Conservation (phyloP, 2,888 invertebrate genomes). For the Chorisops tibialis region DNA sequence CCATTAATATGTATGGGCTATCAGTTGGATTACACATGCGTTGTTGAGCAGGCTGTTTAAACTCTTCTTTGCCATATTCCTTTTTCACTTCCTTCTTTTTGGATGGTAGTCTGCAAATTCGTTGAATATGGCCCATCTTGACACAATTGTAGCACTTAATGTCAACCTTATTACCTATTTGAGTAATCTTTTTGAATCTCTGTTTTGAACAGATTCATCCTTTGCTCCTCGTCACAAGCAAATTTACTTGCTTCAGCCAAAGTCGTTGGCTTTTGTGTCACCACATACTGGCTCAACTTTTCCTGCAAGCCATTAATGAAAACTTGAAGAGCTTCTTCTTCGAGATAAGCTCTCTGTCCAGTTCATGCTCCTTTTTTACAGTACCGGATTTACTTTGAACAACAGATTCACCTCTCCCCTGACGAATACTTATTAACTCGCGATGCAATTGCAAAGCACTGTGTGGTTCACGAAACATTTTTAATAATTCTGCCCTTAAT, state of each 20-base stretch:
- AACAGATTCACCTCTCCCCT: too few relatives aligned
- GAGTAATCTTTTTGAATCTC: too few relatives aligned
- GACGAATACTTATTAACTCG: too few relatives aligned
- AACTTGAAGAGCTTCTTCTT: neutral
- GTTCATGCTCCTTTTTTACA: neutral
- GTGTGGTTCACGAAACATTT: too few relatives aligned
- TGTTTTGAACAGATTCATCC: too few relatives aligned
- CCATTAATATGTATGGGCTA: neutral
- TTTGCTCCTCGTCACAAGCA: slow-evolving; percentile 24
- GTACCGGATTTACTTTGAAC: too few relatives aligned
- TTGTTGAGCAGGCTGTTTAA: neutral
- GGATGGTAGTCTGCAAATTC: neutral
- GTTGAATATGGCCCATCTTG: neutral
- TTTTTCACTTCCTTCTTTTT: neutral
- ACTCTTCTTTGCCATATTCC: neutral
- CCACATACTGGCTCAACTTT: slow-evolving; percentile 9
- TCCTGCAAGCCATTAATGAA: neutral
- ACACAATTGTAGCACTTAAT: slow-evolving; percentile 4
- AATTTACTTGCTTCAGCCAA: slow-evolving; percentile 24
- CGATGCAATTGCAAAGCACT: too few relatives aligned
- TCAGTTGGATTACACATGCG: too few relatives aligned
- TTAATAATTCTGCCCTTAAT: neutral
- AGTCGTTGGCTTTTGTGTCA: slow-evolving; percentile 19
- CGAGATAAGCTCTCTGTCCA: neutral
- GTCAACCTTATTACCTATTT: neutral